Evolutionary conservation across 30 jellyfish, hydroid and myxozoan species (phyloP), one percentile per base, ranked within the genome.

Genomic region (Aurelia sp.): DNA sequence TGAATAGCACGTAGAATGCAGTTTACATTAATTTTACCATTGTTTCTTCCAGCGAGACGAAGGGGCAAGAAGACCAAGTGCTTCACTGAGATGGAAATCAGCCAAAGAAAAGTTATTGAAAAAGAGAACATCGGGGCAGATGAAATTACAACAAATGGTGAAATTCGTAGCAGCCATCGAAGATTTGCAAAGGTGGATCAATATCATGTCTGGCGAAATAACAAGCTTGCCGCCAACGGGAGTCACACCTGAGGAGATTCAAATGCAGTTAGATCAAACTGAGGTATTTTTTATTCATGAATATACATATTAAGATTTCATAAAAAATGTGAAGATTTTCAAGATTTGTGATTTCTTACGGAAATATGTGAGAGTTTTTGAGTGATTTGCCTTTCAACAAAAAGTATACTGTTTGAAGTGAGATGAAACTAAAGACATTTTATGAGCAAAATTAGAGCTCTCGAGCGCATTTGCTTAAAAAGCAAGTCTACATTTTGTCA

Each of bases 111-210:
- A 88, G 81, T 44, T 93, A 68, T 31, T 57, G 20, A 82, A 82
- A 65, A 69, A 68, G 61, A 78, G 91, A 22, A 86, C 64, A 30
- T 18, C 58, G 4, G 83, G 80, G n/a, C 85, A 82, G 48, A 59
- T 16, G 41, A 84, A 72, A 55, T 57, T 93, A 68, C 84, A 76
- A 33, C 85, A 89, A 44, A 66, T 84, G 58, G 96, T 74, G 30
- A 80, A 75, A 79, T 93, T 93, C 61, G 91, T 84, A 7, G 79
- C 86, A 13, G 89, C 94, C 40, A 65, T 93, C 16, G 89, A 83
- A 20, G 96, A 87, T 13, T 59, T 93, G 57, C 96, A 93, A 65
- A 79, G 84, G 17, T 93, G 96, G 96, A 95, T 88, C 11, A 85
- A 78, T 57, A 94, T 79, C 13, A 69, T 81, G 66, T 37, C 96